A percentile compares a stretch with the other conserved stretches of the same genome.
phyloP scores from a whole-genome alignment of 2,797 vertebrate genomes.

The Toxotes lorentzi region DNA sequence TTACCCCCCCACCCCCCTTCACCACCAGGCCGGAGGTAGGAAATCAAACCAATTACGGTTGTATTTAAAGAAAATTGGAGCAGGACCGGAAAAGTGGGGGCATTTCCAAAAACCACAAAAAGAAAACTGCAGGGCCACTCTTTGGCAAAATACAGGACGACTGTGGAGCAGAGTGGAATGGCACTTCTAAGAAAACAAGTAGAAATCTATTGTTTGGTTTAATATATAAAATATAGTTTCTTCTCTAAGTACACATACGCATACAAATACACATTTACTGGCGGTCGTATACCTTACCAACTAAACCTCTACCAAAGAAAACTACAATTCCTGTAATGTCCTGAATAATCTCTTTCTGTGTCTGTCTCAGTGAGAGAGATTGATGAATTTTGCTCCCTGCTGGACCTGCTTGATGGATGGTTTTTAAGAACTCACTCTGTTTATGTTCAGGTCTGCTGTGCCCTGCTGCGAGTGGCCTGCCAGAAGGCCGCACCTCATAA shows the following conservation, averaged over 20 bases:
- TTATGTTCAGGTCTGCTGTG: constrained; percentile 65
- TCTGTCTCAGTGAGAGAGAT: constrained; percentile 51
- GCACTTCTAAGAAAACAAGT: constrained; percentile 29
- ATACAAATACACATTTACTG: constrained; percentile 1
- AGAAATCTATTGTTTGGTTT: constrained; percentile 42
- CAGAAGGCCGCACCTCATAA: constrained; percentile 54
- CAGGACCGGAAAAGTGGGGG: constrained; percentile 82
- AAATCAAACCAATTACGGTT: constrained; percentile 86
- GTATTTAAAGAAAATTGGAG: constrained; percentile 88
- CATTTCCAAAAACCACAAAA: constrained; percentile 83
- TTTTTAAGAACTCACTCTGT: constrained; percentile 52
- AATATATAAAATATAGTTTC: background rate
- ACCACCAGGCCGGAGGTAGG: constrained; percentile 82
- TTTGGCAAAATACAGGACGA: constrained; percentile 56
- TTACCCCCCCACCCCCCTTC: background rate
- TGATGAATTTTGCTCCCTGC: constrained; percentile 50
- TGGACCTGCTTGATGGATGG: constrained; percentile 61
- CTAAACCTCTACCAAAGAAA: constrained; percentile 11
- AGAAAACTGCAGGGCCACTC: constrained; percentile 71
- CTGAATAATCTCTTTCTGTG: constrained; percentile 30
- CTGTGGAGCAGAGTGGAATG: constrained; percentile 35
- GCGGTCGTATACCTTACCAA: background rate
- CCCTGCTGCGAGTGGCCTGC: constrained; percentile 64
- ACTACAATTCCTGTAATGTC: constrained; percentile 15
- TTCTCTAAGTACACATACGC: constrained; percentile 22